These are phyloP conservation scores for Euthynnus affinis DNA, from an alignment of 2,797 vertebrate genomes.

Conservation along the genomic window DNA sequence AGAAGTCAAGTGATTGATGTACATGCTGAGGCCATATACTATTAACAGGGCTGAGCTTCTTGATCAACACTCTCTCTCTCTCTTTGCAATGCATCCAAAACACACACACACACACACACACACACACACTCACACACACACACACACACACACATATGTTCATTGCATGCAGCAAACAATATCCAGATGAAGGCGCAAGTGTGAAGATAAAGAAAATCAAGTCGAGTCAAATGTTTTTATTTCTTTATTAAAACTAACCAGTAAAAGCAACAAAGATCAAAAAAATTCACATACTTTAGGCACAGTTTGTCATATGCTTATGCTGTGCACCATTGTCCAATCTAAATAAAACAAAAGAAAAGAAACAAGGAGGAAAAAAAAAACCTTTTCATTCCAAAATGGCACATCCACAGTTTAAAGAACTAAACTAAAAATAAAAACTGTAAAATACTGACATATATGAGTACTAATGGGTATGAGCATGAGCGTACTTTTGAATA, in stretches of 20 bases:
- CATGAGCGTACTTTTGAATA: background rate
- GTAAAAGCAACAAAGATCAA: constrained; percentile 48
- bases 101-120: too few species aligned
- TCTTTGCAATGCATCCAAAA: too few species aligned
- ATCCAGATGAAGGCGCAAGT: background rate
- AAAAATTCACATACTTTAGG: constrained; percentile 53
- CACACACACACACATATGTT: too few species aligned
- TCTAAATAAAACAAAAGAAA: constrained; percentile 4
- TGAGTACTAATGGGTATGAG: background rate
- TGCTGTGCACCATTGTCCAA: constrained; percentile 85
- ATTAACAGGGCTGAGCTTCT: too few species aligned
- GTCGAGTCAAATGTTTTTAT: constrained; percentile 15
- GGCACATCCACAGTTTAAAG: constrained; percentile 37
- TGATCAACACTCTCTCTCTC: too few species aligned
- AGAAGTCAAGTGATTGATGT: too few species aligned
- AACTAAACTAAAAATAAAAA: constrained; percentile 3
- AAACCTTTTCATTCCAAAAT: constrained; percentile 38
- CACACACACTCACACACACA: too few species aligned
- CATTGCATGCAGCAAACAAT: background rate
- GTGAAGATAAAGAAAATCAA: background rate
- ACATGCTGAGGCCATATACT: too few species aligned
- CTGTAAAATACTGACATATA: background rate
- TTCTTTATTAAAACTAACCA: constrained; percentile 68
- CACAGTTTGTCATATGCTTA: constrained; percentile 58
- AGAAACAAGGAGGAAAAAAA: background rate